Evolutionary conservation across 2,797 vertebrate genomes (phyloP), one percentile per base, ranked within the genome.

Genomic region (Oreortyx pictus): DNA sequence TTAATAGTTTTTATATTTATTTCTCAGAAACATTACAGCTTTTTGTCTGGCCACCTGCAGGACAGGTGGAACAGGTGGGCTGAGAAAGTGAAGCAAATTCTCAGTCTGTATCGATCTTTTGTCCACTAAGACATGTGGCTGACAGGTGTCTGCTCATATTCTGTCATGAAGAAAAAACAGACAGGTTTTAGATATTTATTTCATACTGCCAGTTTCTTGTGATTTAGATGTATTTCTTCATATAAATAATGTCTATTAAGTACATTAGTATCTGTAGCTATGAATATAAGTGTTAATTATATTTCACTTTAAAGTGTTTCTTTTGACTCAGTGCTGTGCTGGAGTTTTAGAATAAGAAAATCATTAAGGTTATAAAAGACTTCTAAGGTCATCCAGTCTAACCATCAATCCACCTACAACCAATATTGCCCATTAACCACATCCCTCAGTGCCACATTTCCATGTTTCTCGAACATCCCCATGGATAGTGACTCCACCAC

Each of bases 21-120:
- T 68, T 8, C 8, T 22, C 6, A 3, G 35, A 84, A 73, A 0
- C 0, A 2, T 79, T 90, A 4, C 8, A 43, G 19, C 3, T 75
- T 78, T 9, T n/a, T 87, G 27, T 62, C 7, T 35, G 9, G 6
- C 33, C 54, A 31, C 27, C 33, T 88, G 10, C 14, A 75, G 50
- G 18, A 52, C 12, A 68, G 49, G 11, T 24, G 24, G 43, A 12
- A 22, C 16, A 77, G 2, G 3, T 6, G 52, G 14, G 14, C 9
- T 60, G 59, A 82, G 59, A 65, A 84, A 67, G 9, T 23, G 35
- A 76, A 1, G 80, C 4, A 31, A 2, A 5, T 74, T 74, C 29
- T 78, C 56, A 13, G 4, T 76, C 33, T 86, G 90, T 33, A 39
- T 59, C 13, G 54, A 9, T 7, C 12, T 8, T 79, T 74, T 65